Base-by-base conservation (phyloP, 2,113 vertebrate species). In the Leiothrix lutea region DNA sequence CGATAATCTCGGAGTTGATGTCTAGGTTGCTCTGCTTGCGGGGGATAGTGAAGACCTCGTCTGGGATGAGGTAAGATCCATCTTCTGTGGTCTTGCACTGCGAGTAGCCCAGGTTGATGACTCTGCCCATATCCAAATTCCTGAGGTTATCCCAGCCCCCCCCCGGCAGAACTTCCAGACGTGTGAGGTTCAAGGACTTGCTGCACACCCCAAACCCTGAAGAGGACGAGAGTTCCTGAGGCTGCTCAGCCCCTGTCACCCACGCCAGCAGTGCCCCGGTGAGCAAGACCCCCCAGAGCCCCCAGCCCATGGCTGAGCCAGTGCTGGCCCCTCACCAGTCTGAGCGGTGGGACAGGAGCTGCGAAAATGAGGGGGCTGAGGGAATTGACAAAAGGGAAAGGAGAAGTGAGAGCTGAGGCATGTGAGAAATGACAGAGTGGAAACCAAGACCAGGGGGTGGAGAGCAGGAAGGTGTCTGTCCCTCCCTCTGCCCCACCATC, bases 101-200 rank as follows among this genome's bases (percentile, higher is more conserved):
- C 2, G 80, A 97, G 92, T 99, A 99, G 79, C 96, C 98, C 80
- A 99, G 69, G 70, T 97, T 98, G 98, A 99, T 98, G 72, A 99
- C 99, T 73, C 98, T 98, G 11, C 99, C 98, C 98, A 98, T 98
- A 72, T 99, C 99, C 82, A 98, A 10, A 83, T 99, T 99, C 7
- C 98, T 97, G 48, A 99, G 98, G 58, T 99, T 99, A 90, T 99
- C 99, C 99, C 99, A 99, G 45, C 99, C 99, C 0, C 99, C 98
- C 1, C 99, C 99, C 0, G 99, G 99, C 48, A 99, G 97, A 66
- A 99, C 99, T 92, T 99, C 99, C 87, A 99, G 94, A 2, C 98
- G 96, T 5, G 98, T 94, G 35, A 98, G 65, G 13, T 98, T 97
- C 71, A 95, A 48, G 75, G 95, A 88, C 72, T 91, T 78, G 85